phyloP scores from a whole-genome alignment of 2,888 invertebrate genomes.

The Chaetogeoica ovagalla region DNA sequence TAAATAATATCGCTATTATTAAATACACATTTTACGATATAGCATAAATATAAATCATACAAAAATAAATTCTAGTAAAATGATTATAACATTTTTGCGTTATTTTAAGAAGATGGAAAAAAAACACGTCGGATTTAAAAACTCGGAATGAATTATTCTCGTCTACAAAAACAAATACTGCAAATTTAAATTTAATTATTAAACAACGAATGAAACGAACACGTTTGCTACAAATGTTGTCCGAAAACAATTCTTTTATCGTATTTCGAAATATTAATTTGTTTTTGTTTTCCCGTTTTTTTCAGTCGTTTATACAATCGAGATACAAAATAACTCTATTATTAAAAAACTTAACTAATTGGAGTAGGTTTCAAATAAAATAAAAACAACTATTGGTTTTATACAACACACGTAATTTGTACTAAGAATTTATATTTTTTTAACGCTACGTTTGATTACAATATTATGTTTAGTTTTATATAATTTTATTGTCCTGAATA shows the following conservation, averaged over 20 bases:
- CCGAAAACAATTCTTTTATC: too few species aligned
- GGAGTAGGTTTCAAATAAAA: conserved; percentile 7
- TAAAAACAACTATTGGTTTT: conserved; percentile 15
- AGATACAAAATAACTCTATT: neutral
- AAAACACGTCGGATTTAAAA: neutral
- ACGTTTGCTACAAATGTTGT: too few species aligned
- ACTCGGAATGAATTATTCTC: neutral
- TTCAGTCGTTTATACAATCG: neutral
- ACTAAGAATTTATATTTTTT: too few species aligned
- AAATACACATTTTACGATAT: neutral
- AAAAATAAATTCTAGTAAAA: neutral
- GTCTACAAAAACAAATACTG: neutral
- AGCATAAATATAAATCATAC: neutral
- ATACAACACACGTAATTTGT: too few species aligned
- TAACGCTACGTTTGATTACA: too few species aligned
- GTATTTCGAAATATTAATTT: neutral
- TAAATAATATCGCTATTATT: neutral
- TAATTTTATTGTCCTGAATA: too few species aligned
- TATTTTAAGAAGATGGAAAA: too few species aligned
- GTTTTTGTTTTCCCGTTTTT: neutral
- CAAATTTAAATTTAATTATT: too few species aligned
- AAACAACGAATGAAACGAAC: too few species aligned
- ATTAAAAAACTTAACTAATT: neutral
- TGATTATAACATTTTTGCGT: neutral
- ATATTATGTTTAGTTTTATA: too few species aligned